Evolutionary conservation across 2,888 invertebrate species (phyloP), one percentile per base, ranked within the genome.

Genomic region (Pycnomerus fuliginosus): DNA sequence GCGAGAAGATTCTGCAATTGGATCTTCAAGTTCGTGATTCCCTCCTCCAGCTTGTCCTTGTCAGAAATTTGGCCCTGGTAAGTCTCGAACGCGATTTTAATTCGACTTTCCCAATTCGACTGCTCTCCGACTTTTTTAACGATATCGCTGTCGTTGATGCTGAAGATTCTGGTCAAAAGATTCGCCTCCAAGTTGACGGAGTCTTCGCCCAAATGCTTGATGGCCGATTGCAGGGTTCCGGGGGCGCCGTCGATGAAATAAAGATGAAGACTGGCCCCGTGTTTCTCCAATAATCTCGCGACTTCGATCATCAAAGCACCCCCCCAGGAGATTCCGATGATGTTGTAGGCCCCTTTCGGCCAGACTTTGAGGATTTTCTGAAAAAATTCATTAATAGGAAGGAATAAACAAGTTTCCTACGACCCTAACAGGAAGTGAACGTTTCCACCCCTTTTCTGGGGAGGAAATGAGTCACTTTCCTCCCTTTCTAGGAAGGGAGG

Each of bases 261-360:
- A 1, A 89, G 62, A 40, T 80, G 76, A 2, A 87, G 84, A 17
- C 68, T 76, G 33, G 74, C 74, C 53, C 84, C 84, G 54, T 78
- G 73, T 10, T 72, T 74, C 66, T 91, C 89, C 16, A 96, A 73
- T 61, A 80, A 78, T 23, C 82, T 75, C 1, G 85, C 87, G 47
- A 97, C 76, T 68, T 94, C 90, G 36, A 95, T 74, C 0, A 88
- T 84, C 11, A 94, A 75, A 12, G 87, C 72, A 0, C 88, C 79
- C 35, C 97, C 97, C 67, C 85, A 95, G 11, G 96, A 96, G 71
- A 96, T 91, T 1, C 91, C 96, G 8, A 88, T 80, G 1, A 97
- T 69, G 50, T 83, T 81, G 73, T 87, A 94, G 0, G 80, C 78
- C 17, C 82, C 78, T 11, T 76, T 76, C 0, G 79, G 80, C 5